Percentiles rank a stretch among this genome's conserved stretches.
Evolutionary conservation across 2,113 vertebrate species (phyloP).

Genomic region (Ia io): DNA sequence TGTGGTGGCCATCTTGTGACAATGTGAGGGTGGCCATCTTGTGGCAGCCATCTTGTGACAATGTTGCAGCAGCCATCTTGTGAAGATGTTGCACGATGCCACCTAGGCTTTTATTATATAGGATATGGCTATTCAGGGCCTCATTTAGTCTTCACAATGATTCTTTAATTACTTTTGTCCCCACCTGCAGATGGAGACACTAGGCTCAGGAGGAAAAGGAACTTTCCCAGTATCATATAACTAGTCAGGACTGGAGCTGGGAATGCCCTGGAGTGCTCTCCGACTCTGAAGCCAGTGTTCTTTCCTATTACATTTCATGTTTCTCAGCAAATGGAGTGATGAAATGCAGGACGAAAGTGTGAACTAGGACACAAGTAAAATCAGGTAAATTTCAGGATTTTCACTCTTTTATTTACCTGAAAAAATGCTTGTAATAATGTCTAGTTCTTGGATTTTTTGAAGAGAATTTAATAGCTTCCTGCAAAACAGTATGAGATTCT

Average conservation of each 20-base stretch:
- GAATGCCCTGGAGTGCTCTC: not conserved
- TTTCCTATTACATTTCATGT: not conserved
- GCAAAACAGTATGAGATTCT: not conserved
- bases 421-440: slow-evolving; percentile 25
- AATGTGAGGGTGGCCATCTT: too few relatives aligned
- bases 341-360: not conserved
- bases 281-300: not conserved
- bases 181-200: not conserved
- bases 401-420: not conserved
- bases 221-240: not conserved
- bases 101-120: too few relatives aligned
- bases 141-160: not conserved
- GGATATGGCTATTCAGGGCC: not conserved
- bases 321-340: not conserved
- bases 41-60: too few relatives aligned
- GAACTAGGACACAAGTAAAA: not conserved
- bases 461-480: not conserved
- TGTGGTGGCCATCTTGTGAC: too few relatives aligned
- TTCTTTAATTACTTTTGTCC: not conserved
- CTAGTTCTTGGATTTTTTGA: not conserved
- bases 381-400: not conserved
- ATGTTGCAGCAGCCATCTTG: too few relatives aligned
- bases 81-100: too few relatives aligned
- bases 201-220: not conserved
- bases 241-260: not conserved